A percentile compares a stretch with the other conserved stretches of the same genome.
phyloP scores from a whole-genome alignment of 2,113 vertebrate species.

The Climacteris rufus region DNA sequence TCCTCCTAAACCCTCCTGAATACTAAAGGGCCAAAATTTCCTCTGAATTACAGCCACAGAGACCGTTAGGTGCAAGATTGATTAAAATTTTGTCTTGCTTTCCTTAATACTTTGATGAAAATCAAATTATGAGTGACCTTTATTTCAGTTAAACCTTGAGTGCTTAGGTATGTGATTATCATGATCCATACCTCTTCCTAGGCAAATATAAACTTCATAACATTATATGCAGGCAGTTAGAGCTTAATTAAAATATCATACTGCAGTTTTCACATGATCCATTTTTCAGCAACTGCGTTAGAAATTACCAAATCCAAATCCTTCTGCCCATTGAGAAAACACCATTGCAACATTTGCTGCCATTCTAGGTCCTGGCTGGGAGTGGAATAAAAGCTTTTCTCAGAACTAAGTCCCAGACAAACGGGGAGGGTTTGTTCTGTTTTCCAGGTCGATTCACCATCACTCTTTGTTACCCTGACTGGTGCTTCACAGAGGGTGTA shows the following conservation, averaged over 20 bases:
- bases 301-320: not conserved
- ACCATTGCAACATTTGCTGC: not conserved
- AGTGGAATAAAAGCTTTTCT: not conserved
- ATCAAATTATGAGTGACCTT: not conserved
- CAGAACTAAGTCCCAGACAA: not conserved
- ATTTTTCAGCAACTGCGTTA: not conserved
- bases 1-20: not conserved
- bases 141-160: not conserved
- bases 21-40: not conserved
- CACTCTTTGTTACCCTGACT: not conserved
- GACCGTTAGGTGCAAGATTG: not conserved
- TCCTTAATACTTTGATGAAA: not conserved
- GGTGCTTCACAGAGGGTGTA: not conserved
- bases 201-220: not conserved
- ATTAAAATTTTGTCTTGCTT: not conserved
- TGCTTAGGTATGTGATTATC: not conserved
- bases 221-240: not conserved
- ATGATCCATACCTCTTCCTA: not conserved
- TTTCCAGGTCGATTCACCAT: not conserved
- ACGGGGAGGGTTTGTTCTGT: not conserved
- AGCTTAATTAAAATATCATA: not conserved
- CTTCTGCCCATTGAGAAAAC: not conserved
- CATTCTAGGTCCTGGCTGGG: not conserved
- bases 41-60: not conserved
- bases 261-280: not conserved